These are phyloP conservation scores for Papilio demoleus DNA, from an alignment of 2,888 invertebrate species.

Conservation along the genomic window DNA sequence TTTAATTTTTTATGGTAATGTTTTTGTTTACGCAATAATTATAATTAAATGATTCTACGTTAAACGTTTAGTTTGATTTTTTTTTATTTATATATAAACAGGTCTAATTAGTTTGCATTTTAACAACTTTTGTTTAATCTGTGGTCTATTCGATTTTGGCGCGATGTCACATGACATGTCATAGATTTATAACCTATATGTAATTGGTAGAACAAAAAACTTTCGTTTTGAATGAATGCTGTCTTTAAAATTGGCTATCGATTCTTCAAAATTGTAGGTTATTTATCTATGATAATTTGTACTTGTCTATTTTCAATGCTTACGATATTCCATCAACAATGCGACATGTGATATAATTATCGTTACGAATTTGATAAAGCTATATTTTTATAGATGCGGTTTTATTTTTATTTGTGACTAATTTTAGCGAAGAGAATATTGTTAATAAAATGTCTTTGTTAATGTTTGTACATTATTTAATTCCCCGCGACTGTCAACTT, in stretches of 20 bases:
- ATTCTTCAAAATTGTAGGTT: too few species aligned
- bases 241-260: too few species aligned
- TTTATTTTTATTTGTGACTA: slow-evolving; percentile 62
- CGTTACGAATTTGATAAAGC: slow-evolving; percentile 47
- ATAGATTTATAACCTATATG: too few species aligned
- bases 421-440: slow-evolving; percentile 52
- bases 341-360: slow-evolving; percentile 58
- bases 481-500: neutral
- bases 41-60: slow-evolving; percentile 3
- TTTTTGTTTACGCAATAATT: neutral
- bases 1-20: neutral
- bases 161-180: slow-evolving; percentile 39
- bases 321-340: slow-evolving; percentile 41
- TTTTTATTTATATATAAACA: slow-evolving; percentile 26
- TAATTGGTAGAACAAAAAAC: too few species aligned
- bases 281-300: too few species aligned
- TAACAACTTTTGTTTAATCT: slow-evolving; percentile 32
- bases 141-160: slow-evolving; percentile 29
- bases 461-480: slow-evolving; percentile 46
- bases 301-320: slow-evolving; percentile 27
- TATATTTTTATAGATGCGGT: slow-evolving; percentile 62
- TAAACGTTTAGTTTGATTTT: neutral
- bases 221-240: too few species aligned
- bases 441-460: slow-evolving; percentile 59
- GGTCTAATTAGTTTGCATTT: slow-evolving; percentile 30